Conservation (phyloP, 1,140 invertebrate species). For the Augochlora pura region DNA sequence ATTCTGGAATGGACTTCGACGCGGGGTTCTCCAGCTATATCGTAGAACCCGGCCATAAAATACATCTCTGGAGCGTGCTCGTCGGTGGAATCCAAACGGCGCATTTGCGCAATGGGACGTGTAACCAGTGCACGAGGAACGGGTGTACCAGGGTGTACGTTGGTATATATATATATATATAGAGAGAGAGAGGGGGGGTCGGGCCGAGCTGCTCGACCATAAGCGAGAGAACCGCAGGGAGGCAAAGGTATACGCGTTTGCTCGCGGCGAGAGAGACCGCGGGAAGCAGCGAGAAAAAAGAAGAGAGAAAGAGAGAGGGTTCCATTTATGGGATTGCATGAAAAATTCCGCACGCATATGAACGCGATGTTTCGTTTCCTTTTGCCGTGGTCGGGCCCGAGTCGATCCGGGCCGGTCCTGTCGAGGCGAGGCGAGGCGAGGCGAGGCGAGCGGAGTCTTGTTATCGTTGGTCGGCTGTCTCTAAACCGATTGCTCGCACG, state of each 20-base stretch:
- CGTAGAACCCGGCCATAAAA: conserved; percentile 64
- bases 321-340: conserved; percentile 76
- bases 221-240: conserved; percentile 3
- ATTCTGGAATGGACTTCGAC: conserved; percentile 52
- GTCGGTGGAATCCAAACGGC: conserved; percentile 72
- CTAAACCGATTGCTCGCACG: conserved; percentile 57
- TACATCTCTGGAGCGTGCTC: conserved; percentile 61
- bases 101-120: conserved; percentile 75
- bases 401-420: conserved; percentile 8
- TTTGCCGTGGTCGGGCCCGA: conserved; percentile 34
- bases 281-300: too few relatives aligned
- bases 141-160: background rate
- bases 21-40: conserved; percentile 30
- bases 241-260: conserved; percentile 4
- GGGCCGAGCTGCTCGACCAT: conserved; percentile 14
- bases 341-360: conserved; percentile 70
- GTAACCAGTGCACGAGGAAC: conserved; percentile 57
- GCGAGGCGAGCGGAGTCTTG: conserved; percentile 26
- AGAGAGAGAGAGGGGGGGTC: too few relatives aligned
- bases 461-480: conserved; percentile 61
- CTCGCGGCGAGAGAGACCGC: background rate
- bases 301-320: conserved; percentile 2
- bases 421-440: too few relatives aligned
- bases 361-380: conserved; percentile 56
- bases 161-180: conserved; percentile 2